Percentiles rank a stretch among this genome's conserved stretches.
Evolutionary conservation across 1,140 invertebrate genomes (phyloP).

Genomic region (Ctenoplectra terminalis): DNA sequence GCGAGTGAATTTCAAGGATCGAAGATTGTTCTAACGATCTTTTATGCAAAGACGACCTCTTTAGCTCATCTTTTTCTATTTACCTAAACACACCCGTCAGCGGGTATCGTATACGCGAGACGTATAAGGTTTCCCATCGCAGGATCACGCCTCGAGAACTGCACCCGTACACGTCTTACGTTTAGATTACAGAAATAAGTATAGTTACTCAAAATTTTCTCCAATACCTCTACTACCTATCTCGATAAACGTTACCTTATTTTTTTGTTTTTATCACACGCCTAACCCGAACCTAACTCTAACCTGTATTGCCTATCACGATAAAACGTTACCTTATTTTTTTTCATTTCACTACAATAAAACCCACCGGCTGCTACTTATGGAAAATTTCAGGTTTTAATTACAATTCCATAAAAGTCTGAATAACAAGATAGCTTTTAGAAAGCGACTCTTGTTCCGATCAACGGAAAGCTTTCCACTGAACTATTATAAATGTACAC

Average conservation of each 20-base stretch:
- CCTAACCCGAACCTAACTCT: no score
- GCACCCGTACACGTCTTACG: background rate
- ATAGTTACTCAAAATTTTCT: background rate
- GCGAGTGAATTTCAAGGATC: slow-evolving; percentile 6
- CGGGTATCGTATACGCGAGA: slow-evolving; percentile 25
- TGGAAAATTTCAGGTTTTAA: slow-evolving; percentile 19
- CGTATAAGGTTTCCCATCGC: slow-evolving; percentile 47
- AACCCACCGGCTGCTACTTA: background rate
- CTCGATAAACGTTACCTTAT: no score
- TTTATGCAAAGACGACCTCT: slow-evolving; percentile 15
- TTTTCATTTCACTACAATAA: slow-evolving; percentile 8
- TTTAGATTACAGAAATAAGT: background rate
- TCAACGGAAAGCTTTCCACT: slow-evolving; percentile 4
- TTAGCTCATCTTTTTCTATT: slow-evolving; percentile 12
- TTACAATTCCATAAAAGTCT: background rate
- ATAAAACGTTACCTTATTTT: background rate
- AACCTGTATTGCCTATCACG: no score
- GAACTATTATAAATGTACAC: no score
- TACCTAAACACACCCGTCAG: slow-evolving; percentile 23
- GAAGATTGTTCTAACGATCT: background rate
- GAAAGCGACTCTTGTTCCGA: slow-evolving; percentile 10
- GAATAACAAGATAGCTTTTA: slow-evolving; percentile 16
- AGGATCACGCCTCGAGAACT: slow-evolving; percentile 4
- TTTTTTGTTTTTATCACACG: no score
- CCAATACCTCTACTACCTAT: background rate